Conservation (phyloP, 2,113 vertebrate species). For the Gymnogyps californianus region DNA sequence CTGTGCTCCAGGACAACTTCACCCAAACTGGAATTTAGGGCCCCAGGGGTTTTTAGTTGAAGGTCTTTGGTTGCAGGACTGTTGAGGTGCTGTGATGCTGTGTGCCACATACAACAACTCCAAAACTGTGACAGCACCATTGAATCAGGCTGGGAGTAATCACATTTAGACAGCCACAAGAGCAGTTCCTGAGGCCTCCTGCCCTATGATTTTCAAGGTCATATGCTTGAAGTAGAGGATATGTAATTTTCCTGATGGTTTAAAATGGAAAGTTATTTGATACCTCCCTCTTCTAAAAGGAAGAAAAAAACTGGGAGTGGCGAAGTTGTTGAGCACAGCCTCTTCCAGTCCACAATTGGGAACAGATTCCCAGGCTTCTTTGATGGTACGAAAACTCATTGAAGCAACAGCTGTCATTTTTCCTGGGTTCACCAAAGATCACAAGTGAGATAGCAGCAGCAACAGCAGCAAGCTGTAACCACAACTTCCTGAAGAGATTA, state of each 20-base stretch:
- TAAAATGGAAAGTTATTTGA: constrained; percentile 60
- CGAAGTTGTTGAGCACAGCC: not conserved
- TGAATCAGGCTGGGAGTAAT: not conserved
- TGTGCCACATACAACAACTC: not conserved
- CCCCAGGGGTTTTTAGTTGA: not conserved
- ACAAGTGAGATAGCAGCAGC: not conserved
- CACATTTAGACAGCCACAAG: not conserved
- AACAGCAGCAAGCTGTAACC: not conserved
- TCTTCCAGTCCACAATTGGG: constrained; percentile 30
- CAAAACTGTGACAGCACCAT: not conserved
- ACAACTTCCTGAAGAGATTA: constrained; percentile 35
- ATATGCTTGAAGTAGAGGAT: not conserved
- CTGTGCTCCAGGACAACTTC: not conserved
- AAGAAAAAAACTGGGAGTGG: not conserved
- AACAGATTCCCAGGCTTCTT: constrained; percentile 36
- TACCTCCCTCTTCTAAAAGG: not conserved
- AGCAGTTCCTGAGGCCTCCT: not conserved
- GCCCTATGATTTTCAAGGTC: constrained; percentile 20
- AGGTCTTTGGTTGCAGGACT: not conserved
- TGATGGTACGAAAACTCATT: not conserved
- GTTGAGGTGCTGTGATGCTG: not conserved
- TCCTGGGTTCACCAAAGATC: constrained; percentile 12
- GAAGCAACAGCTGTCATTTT: constrained; percentile 19
- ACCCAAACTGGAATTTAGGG: not conserved
- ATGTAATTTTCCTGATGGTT: constrained; percentile 44